phyloP scores from a whole-genome alignment of 2,888 invertebrate genomes.

The Tenthredo mesomela region DNA sequence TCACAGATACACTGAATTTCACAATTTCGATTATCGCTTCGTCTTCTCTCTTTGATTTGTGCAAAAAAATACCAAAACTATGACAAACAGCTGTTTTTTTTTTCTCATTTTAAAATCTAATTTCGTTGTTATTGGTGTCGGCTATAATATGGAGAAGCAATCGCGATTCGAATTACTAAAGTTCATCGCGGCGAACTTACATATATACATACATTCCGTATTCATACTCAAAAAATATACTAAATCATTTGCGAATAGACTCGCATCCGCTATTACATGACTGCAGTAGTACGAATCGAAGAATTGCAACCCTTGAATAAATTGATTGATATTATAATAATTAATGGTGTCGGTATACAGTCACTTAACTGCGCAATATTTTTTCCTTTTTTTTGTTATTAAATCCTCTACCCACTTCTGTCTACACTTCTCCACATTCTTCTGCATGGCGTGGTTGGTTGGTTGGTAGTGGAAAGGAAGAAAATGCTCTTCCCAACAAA shows the following conservation, averaged over 20 bases:
- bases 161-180: constrained; percentile 67
- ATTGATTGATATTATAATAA: constrained; percentile 58
- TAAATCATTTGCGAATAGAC: background rate
- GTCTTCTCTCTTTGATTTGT: background rate
- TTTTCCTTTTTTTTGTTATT: constrained; percentile 76
- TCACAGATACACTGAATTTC: background rate
- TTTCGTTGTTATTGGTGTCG: constrained; percentile 66
- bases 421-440: constrained; percentile 79
- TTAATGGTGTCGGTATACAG: constrained; percentile 73
- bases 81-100: background rate
- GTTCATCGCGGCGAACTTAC: background rate
- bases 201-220: background rate
- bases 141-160: constrained; percentile 63
- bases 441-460: constrained; percentile 80
- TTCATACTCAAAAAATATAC: background rate
- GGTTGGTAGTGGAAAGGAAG: constrained; percentile 82
- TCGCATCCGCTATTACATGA: background rate
- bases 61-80: background rate
- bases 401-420: constrained; percentile 77
- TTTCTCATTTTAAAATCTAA: constrained; percentile 25
- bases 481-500: constrained; percentile 85
- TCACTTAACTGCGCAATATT: constrained; percentile 76
- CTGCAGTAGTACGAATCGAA: constrained; percentile 64
- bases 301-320: constrained; percentile 61
- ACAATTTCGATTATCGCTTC: background rate